A percentile compares a stretch with the other conserved stretches of the same genome.
phyloP scores from a whole-genome alignment of 2,113 vertebrate species.

The Bagarius yarrelli region DNA sequence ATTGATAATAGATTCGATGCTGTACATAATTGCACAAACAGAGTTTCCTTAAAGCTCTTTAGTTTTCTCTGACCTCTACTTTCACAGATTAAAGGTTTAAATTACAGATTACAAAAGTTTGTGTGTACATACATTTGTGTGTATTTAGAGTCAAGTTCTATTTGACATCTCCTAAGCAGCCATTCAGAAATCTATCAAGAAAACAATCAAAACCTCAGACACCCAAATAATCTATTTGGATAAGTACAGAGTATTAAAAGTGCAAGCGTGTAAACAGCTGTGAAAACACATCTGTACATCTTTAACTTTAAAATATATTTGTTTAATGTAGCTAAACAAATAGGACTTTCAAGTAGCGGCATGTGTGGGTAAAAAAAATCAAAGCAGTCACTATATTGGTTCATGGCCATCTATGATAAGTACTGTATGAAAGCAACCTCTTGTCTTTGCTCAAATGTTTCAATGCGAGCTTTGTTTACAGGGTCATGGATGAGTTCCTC shows the following conservation, averaged over 20 bases:
- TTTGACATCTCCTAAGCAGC: conserved; percentile 6
- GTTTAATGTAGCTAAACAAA: background rate
- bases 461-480: conserved; percentile 72
- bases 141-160: background rate
- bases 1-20: background rate
- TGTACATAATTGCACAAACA: background rate
- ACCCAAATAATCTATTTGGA: background rate
- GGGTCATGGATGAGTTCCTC: conserved; percentile 66
- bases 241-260: background rate
- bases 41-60: background rate
- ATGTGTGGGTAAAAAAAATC: conserved; percentile 19
- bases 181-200: background rate
- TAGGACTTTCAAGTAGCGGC: conserved; percentile 3
- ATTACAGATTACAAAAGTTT: background rate
- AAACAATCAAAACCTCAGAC: background rate
- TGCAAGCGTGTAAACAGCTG: background rate
- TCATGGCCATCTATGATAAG: conserved; percentile 49
- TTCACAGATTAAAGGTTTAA: too few species aligned
- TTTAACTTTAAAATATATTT: background rate
- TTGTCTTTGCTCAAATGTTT: conserved; percentile 64
- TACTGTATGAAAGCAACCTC: conserved; percentile 60
- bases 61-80: background rate
- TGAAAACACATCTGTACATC: background rate
- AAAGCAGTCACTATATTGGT: conserved; percentile 28
- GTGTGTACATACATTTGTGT: background rate